Evolutionary conservation across 2,113 vertebrate species (phyloP).

Genomic region (Vulpes lagopus): DNA sequence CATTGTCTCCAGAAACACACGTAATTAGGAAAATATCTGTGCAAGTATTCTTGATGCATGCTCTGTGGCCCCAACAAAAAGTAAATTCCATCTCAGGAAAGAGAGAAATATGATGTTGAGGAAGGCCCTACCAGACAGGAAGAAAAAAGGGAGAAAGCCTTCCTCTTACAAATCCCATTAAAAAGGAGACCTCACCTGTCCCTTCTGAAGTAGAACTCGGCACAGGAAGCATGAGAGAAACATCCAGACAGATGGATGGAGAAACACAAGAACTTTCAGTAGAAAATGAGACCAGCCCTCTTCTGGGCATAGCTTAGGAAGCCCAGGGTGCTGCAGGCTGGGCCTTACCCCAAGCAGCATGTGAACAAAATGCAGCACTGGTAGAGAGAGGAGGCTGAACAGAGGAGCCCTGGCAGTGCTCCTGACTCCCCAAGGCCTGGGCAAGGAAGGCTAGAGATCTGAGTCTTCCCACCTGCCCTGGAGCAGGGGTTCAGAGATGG

Average conservation of each 20-base stretch:
- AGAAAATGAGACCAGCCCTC: not conserved
- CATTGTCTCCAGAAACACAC: not conserved
- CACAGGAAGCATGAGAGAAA: not conserved
- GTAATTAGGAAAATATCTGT: not conserved
- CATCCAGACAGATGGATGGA: not conserved
- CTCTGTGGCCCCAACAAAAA: not conserved
- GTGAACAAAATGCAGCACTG: too few species aligned
- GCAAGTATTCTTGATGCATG: not conserved
- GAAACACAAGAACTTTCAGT: not conserved
- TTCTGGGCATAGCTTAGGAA: not conserved
- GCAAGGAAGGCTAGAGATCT: not conserved
- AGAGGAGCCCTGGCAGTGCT: not conserved
- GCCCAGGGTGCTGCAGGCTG: too few species aligned
- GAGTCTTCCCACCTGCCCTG: not conserved
- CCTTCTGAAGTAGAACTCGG: not conserved
- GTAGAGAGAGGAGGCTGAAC: not conserved
- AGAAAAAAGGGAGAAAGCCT: constrained; percentile 19
- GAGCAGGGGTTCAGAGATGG: not conserved
- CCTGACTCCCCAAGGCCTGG: not conserved
- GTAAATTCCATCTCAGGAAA: not conserved
- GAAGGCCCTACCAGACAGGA: not conserved
- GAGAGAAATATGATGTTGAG: not conserved
- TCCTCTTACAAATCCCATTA: not conserved
- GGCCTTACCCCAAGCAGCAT: not conserved
- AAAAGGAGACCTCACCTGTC: not conserved